phyloP scores from a whole-genome alignment of 2,888 invertebrate genomes.

The Chorisops tibialis region DNA sequence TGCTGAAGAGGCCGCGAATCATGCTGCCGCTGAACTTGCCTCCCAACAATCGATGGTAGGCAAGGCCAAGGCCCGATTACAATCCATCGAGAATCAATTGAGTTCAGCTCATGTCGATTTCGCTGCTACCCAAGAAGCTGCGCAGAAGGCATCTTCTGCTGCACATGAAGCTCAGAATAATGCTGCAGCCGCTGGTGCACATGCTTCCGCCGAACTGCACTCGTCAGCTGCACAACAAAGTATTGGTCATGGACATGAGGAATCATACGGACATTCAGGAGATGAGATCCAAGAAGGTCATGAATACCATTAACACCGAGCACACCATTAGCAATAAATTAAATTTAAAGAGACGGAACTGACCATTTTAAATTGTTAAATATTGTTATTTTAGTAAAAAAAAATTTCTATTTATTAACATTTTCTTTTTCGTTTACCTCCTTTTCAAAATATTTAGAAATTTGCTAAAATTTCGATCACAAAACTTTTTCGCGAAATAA shows the following conservation, averaged over 20 bases:
- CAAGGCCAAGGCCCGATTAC: slow-evolving; percentile 63
- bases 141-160: slow-evolving; percentile 63
- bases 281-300: slow-evolving; percentile 16
- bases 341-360: not conserved
- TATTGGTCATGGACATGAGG: slow-evolving; percentile 14
- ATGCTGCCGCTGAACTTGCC: slow-evolving; percentile 71
- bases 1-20: slow-evolving; percentile 69
- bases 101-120: slow-evolving; percentile 70
- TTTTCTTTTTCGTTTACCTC: too few relatives aligned
- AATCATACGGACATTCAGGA: slow-evolving; percentile 1
- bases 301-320: slow-evolving; percentile 4
- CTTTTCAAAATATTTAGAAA: too few relatives aligned
- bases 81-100: slow-evolving; percentile 60
- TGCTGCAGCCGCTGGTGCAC: slow-evolving; percentile 72
- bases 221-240: slow-evolving; percentile 38
- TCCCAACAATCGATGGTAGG: slow-evolving; percentile 60
- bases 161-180: slow-evolving; percentile 75
- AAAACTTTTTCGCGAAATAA: too few relatives aligned
- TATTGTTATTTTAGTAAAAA: not conserved
- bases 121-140: slow-evolving; percentile 71
- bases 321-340: too few relatives aligned
- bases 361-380: slow-evolving; percentile 11
- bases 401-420: too few relatives aligned
- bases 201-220: slow-evolving; percentile 66
- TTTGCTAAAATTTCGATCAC: too few relatives aligned